Percentiles rank a stretch among this genome's conserved stretches.
phyloP scores from a whole-genome alignment of 2,797 vertebrate genomes.

The Erpetoichthys calabaricus region DNA sequence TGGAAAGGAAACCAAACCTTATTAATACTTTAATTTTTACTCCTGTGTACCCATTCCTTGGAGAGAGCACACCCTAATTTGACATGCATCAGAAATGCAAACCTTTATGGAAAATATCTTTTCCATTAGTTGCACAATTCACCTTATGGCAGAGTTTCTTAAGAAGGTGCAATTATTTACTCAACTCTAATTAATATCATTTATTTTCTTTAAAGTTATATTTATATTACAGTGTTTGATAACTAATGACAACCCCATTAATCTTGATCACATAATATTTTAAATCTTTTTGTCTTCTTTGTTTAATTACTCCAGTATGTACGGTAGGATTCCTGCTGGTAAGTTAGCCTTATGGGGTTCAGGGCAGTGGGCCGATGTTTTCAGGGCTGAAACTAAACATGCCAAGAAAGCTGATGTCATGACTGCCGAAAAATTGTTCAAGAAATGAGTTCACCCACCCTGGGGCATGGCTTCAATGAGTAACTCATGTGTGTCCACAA shows the following conservation, averaged over 20 bases:
- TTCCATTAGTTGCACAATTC: too few species aligned
- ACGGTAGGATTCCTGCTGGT: conserved; percentile 18
- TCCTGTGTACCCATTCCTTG: too few species aligned
- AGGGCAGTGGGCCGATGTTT: not conserved
- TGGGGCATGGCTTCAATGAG: not conserved
- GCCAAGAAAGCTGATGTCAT: conserved; percentile 2
- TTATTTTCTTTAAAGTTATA: conserved; percentile 59
- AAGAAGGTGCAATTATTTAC: conserved; percentile 39
- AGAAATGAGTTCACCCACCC: conserved; percentile 1
- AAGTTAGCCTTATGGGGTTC: not conserved
- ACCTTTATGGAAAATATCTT: too few species aligned
- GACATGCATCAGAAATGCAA: too few species aligned
- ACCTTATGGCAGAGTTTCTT: conserved; percentile 34
- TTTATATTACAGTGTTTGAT: conserved; percentile 57
- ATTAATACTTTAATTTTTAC: too few species aligned
- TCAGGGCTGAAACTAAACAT: conserved; percentile 4
- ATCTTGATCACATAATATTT: conserved; percentile 54
- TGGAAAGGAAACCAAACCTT: too few species aligned
- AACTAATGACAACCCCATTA: conserved; percentile 58
- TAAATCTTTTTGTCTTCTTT: conserved; percentile 38
- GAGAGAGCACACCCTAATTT: too few species aligned
- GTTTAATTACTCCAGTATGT: conserved; percentile 60
- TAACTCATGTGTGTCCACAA: not conserved
- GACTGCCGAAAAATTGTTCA: not conserved
- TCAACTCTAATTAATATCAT: conserved; percentile 55